Conservation (phyloP, 2,113 vertebrate genomes). For the Morone saxatilis region DNA sequence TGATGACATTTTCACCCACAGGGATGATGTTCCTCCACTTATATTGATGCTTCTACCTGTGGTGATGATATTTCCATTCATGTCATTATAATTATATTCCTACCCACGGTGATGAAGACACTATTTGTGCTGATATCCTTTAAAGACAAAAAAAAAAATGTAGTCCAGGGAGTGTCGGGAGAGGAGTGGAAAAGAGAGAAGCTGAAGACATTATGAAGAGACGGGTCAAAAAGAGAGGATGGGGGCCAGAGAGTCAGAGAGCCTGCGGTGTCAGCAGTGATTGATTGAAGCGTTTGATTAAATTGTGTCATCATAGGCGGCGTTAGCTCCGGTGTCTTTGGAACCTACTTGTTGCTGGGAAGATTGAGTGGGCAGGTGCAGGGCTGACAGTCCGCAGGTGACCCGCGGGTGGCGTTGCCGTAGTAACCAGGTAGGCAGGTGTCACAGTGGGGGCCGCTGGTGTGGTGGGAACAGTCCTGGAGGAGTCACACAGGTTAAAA, state of each 20-base stretch:
- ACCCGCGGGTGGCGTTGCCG: slow-evolving; percentile 72
- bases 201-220: slow-evolving; percentile 11
- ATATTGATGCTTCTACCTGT: slow-evolving; percentile 38
- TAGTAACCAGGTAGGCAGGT: slow-evolving; percentile 76
- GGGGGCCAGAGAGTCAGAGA: slow-evolving; percentile 29
- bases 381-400: slow-evolving; percentile 71
- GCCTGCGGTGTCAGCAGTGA: slow-evolving; percentile 16
- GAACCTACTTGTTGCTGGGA: slow-evolving; percentile 79
- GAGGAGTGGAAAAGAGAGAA: neutral
- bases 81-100: slow-evolving; percentile 48
- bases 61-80: slow-evolving; percentile 50
- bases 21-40: slow-evolving; percentile 42
- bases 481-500: slow-evolving; percentile 10
- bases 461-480: slow-evolving; percentile 74
- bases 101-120: slow-evolving; percentile 14
- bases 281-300: slow-evolving; percentile 57
- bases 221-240: slow-evolving; percentile 1
- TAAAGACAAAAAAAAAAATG: neutral
- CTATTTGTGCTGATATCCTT: slow-evolving; percentile 1
- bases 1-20: slow-evolving; percentile 63
- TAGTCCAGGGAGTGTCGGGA: neutral
- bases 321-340: slow-evolving; percentile 18
- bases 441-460: slow-evolving; percentile 71
- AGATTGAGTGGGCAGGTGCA: slow-evolving; percentile 77
- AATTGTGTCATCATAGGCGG: slow-evolving; percentile 27